phyloP scores from a whole-genome alignment of 2,797 vertebrate species.

The Hirundo rustica region DNA sequence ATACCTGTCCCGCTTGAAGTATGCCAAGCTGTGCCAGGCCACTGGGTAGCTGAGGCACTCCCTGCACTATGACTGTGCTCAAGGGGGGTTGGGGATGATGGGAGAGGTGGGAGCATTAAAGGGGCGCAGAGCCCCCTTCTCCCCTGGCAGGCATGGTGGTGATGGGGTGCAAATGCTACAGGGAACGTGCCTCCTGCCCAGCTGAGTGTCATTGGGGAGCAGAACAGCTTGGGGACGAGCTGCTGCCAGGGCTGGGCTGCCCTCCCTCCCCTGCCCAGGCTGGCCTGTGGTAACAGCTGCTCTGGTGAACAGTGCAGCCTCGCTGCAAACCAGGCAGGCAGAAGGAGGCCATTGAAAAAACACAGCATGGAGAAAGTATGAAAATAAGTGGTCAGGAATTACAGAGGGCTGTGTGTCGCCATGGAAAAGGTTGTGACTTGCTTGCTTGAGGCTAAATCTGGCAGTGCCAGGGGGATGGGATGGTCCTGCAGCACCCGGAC shows the following conservation, averaged over 20 bases:
- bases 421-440: not conserved
- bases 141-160: not conserved
- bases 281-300: accelerated
- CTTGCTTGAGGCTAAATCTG: constrained; percentile 6
- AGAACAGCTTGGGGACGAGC: not conserved
- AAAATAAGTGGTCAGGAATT: constrained; percentile 50
- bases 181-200: accelerated
- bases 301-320: not conserved
- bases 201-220: not conserved
- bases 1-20: not conserved
- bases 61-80: not conserved
- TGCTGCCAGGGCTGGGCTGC: not conserved
- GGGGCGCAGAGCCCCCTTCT: not conserved
- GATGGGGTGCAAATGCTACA: not conserved
- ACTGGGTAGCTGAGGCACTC: not conserved
- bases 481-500: accelerated
- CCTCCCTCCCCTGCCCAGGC: not conserved
- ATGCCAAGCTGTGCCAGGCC: not conserved
- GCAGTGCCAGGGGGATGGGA: not conserved
- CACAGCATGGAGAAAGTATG: constrained; percentile 5
- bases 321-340: not conserved
- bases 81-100: accelerated
- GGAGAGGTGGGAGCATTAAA: not conserved
- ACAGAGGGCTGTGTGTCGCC: constrained; percentile 14
- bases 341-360: constrained; percentile 26